Evolutionary conservation across 2,888 invertebrate genomes (phyloP), one percentile per base, ranked within the genome.

Genomic region (Cantharis rustica): DNA sequence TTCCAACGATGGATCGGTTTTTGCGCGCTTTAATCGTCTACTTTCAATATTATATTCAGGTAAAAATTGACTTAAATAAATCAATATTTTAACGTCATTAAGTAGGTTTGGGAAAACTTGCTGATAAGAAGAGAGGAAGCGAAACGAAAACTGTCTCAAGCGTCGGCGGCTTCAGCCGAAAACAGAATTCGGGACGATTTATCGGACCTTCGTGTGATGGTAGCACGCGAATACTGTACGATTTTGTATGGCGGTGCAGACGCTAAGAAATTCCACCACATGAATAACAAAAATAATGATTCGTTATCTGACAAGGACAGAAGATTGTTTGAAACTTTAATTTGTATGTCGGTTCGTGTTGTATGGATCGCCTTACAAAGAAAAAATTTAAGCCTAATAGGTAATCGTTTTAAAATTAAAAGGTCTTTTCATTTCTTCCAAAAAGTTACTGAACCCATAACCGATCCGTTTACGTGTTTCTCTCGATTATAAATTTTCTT

Each of bases 221-320:
- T 93, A 4, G 91, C 91, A 62, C 90, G 91, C 81, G 92, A 93
- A 86, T 93, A 93, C 83, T 89, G 89, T 76, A 89, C 89, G 10
- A 88, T 93, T 85, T 84, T 93, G 61, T 86, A 91, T 76, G 93
- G 92, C 79, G 89, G 90, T 15, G 88, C 86, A 15, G 91, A 91
- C 79, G 89, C 88, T 4, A 88, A 85, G 80, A 89, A 88, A 75
- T 92, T 90, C 82, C 93, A 93, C 84, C 93, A 93, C 81, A 91
- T 92, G 90, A 87, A 88, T n/a, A 86, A 88, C 75, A 90, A 91
- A 80, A 90, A 91, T 82, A 88, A 90, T 63, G 87, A 87, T 70
- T 92, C 93, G 0, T 86, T 92, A 76, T 90, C 91, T n/a, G 92
- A 93, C 81, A 91, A 91, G 84, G 93, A 93, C 83, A 89, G 92